phyloP scores from a whole-genome alignment of 2,888 invertebrate species.

The Oeneis ivallda region DNA sequence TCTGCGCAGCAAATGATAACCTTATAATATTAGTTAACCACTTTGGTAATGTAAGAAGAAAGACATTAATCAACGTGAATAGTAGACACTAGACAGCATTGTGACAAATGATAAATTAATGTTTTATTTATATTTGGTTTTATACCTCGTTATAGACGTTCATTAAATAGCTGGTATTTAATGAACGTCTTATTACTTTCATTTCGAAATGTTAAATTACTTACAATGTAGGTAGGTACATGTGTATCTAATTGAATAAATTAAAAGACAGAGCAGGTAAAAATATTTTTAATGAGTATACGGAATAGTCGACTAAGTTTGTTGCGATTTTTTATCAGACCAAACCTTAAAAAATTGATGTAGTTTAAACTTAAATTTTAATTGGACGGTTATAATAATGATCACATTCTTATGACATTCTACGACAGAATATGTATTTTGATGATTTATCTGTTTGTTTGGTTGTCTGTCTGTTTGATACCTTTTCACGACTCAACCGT shows the following conservation, averaged over 20 bases:
- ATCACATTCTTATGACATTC: too few relatives aligned
- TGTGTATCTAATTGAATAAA: neutral
- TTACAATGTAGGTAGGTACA: neutral
- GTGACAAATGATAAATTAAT: conserved; percentile 1
- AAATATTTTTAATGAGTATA: neutral
- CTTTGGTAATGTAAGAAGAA: neutral
- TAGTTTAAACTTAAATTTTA: neutral
- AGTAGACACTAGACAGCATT: neutral
- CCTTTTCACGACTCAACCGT: too few relatives aligned
- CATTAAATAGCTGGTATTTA: neutral
- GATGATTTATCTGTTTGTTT: too few relatives aligned
- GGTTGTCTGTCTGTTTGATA: too few relatives aligned
- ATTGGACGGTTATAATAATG: neutral
- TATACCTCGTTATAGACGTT: too few relatives aligned
- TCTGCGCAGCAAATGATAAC: too few relatives aligned
- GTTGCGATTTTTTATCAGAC: neutral
- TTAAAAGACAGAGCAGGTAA: neutral
- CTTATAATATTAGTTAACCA: neutral
- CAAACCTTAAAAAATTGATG: neutral
- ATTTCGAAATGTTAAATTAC: neutral
- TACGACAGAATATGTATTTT: too few relatives aligned
- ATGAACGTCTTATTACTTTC: neutral
- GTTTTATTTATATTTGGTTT: neutral
- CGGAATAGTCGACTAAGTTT: neutral
- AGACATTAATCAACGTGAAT: neutral